These are phyloP conservation scores for Magallana gigas DNA, from an alignment of 1,140 invertebrate genomes.

Conservation along the genomic window DNA sequence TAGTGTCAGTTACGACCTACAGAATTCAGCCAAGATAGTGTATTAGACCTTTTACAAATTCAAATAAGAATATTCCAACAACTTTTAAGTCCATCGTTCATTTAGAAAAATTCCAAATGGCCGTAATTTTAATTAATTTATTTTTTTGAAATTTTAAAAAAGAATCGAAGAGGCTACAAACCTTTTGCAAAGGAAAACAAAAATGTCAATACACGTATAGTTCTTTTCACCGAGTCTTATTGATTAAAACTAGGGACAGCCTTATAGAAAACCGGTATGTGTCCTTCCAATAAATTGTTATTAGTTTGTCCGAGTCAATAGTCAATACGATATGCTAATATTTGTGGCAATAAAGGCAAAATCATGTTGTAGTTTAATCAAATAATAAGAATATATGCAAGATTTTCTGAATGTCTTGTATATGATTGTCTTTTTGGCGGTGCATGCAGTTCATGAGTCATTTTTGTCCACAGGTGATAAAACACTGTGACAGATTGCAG, in stretches of 20 bases:
- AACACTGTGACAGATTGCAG: slow-evolving; percentile 3
- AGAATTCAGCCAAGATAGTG: no score
- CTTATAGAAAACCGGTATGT: background rate
- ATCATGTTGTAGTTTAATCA: background rate
- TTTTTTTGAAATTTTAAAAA: no score
- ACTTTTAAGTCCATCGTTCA: no score
- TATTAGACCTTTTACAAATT: no score
- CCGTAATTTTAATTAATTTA: no score
- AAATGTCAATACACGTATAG: background rate
- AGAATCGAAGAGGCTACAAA: no score
- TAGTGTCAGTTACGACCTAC: no score
- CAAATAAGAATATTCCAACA: no score
- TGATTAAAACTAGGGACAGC: background rate
- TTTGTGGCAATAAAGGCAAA: background rate
- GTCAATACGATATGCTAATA: background rate
- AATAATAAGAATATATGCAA: background rate
- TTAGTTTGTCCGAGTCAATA: background rate
- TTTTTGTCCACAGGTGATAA: slow-evolving; percentile 29
- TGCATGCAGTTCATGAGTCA: background rate
- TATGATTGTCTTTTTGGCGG: background rate
- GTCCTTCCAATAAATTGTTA: background rate
- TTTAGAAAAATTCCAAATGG: no score
- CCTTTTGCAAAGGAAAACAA: background rate
- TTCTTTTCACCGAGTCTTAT: background rate
- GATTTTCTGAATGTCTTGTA: background rate